A percentile compares a stretch with the other conserved stretches of the same genome.
Conservation (phyloP, 2,113 vertebrate genomes). For the Ciconia maguari region DNA sequence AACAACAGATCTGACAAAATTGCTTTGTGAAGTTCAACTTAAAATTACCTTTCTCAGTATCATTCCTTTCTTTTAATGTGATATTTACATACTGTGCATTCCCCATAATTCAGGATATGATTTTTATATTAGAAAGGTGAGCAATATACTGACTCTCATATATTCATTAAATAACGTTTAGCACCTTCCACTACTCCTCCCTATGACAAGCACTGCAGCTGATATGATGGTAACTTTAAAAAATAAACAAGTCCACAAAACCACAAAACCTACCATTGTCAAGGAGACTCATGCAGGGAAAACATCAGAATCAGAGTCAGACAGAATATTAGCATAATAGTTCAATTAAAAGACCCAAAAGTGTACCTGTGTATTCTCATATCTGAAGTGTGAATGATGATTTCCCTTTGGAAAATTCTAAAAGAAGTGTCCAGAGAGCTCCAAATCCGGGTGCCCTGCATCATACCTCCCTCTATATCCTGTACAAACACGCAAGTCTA, state of each 20-base stretch:
- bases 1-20: not conserved
- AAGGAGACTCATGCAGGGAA: not conserved
- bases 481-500: not conserved
- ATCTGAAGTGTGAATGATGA: not conserved
- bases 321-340: not conserved
- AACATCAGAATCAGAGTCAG: not conserved
- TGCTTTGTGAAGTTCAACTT: not conserved
- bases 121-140: not conserved
- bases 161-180: not conserved
- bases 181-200: not conserved
- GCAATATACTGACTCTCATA: not conserved
- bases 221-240: not conserved
- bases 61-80: not conserved
- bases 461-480: not conserved
- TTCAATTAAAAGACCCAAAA: not conserved
- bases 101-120: not conserved
- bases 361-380: not conserved
- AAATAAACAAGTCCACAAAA: not conserved
- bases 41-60: not conserved
- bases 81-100: not conserved
- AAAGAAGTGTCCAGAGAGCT: not conserved
- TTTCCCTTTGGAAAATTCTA: not conserved
- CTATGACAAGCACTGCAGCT: not conserved
- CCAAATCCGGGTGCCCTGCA: rapidly evolving
- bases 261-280: not conserved